A percentile compares a stretch with the other conserved stretches of the same genome.
phyloP scores from a whole-genome alignment of 2,888 invertebrate species.

The Apamea epomidion region DNA sequence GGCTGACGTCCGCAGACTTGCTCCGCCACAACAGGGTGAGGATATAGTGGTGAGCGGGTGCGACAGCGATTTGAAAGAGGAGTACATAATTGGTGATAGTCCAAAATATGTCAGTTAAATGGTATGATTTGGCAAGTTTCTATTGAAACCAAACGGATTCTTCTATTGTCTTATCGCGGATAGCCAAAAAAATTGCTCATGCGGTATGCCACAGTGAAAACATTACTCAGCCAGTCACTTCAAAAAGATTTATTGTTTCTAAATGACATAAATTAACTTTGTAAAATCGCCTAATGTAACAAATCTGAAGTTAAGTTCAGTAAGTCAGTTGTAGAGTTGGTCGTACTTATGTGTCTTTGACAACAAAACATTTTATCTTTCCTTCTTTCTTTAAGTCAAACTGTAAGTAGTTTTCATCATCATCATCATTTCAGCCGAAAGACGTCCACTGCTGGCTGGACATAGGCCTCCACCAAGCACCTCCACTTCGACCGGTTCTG shows the following conservation, averaged over 20 bases:
- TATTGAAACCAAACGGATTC: background rate
- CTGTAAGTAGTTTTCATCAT: background rate
- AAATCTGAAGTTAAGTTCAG: background rate
- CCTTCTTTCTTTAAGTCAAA: background rate
- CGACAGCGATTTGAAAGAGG: background rate
- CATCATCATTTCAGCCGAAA: too few species aligned
- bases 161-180: background rate
- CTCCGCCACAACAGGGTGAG: conserved; percentile 67
- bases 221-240: background rate
- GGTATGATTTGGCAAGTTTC: background rate
- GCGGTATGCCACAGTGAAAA: background rate
- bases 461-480: too few species aligned
- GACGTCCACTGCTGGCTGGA: too few species aligned
- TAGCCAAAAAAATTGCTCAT: background rate
- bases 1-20: conserved; percentile 83
- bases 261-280: background rate
- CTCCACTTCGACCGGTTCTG: too few species aligned
- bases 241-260: background rate
- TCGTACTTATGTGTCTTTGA: background rate
- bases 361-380: background rate
- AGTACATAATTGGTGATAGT: background rate
- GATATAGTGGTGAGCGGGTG: conserved; percentile 17
- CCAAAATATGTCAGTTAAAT: background rate
- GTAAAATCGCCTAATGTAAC: background rate
- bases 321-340: background rate